Conservation (phyloP, 2,113 vertebrate genomes). For the Protobothrops mucrosquamatus region DNA sequence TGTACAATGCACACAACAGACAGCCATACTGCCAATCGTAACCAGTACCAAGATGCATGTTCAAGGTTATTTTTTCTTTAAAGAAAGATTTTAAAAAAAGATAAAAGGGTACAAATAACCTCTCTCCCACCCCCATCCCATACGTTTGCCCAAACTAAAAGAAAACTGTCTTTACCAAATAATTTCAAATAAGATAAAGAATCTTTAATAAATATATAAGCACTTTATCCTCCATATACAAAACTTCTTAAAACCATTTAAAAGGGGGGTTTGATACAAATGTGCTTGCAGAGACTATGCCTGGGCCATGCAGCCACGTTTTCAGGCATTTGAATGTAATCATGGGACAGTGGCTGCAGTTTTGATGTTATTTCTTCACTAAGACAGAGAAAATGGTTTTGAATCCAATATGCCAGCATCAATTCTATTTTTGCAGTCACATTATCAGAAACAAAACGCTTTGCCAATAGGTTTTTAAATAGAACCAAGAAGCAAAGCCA, state of each 20-base stretch:
- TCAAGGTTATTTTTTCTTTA: conserved; percentile 53
- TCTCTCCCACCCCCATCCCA: conserved; percentile 51
- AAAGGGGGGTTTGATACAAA: conserved; percentile 73
- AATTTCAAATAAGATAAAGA: conserved; percentile 80
- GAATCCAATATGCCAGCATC: not conserved
- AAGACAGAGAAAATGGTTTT: conserved; percentile 36
- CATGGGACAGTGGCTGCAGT: not conserved
- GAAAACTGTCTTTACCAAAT: conserved; percentile 72
- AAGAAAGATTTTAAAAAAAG: conserved; percentile 41
- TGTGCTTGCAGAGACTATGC: conserved; percentile 66
- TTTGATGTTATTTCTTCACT: conserved; percentile 12
- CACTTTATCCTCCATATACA: conserved; percentile 80
- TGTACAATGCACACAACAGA: conserved; percentile 69
- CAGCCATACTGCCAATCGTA: conserved; percentile 68
- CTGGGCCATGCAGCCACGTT: conserved; percentile 57
- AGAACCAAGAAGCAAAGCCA: conserved; percentile 1
- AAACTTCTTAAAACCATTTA: conserved; percentile 76
- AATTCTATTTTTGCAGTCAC: conserved; percentile 20
- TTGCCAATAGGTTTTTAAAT: not conserved
- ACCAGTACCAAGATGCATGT: conserved; percentile 72
- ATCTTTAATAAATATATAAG: conserved; percentile 84
- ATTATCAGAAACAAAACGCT: conserved; percentile 24
- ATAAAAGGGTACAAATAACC: conserved; percentile 52
- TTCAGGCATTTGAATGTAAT: conserved; percentile 23
- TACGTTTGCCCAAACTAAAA: conserved; percentile 49